Conservation (phyloP, 1,140 invertebrate genomes). For the Frieseomelitta varia region DNA sequence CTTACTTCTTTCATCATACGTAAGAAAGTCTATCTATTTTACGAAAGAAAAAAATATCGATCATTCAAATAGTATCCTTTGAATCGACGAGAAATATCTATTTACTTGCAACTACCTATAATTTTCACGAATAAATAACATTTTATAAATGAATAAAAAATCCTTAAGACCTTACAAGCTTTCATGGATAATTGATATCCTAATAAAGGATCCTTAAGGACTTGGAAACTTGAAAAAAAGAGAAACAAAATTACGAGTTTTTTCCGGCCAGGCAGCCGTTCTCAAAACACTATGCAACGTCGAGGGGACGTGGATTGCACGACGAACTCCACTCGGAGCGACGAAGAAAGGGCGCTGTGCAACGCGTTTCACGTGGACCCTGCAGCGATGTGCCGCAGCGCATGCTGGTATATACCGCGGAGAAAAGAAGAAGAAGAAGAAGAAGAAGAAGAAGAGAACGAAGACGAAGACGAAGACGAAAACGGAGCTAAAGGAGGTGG, state of each 20-base stretch:
- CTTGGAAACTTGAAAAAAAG: neutral
- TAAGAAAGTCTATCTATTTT: too few relatives aligned
- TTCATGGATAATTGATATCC: neutral
- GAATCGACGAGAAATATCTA: neutral
- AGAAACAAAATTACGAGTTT: neutral
- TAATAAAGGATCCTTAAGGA: neutral
- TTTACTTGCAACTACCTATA: neutral
- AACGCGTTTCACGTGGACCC: constrained; percentile 60
- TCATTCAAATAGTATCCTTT: too few relatives aligned
- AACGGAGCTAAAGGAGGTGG: constrained; percentile 12
- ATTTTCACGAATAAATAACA: neutral
- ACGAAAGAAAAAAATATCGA: too few relatives aligned
- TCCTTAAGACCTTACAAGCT: neutral
- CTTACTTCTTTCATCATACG: too few relatives aligned
- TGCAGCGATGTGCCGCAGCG: constrained; percentile 63
- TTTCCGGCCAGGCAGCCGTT: neutral
- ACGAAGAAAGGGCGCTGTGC: constrained; percentile 50
- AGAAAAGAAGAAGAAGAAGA: neutral
- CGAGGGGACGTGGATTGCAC: constrained; percentile 32
- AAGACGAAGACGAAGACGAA: neutral
- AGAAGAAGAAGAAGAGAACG: neutral
- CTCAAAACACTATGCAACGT: neutral
- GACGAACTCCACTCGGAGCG: constrained; percentile 49
- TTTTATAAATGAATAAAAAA: neutral
- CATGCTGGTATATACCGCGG: constrained; percentile 24